Base-by-base conservation (phyloP, 1,140 invertebrate genomes). In the Lordiphosa mommai region DNA sequence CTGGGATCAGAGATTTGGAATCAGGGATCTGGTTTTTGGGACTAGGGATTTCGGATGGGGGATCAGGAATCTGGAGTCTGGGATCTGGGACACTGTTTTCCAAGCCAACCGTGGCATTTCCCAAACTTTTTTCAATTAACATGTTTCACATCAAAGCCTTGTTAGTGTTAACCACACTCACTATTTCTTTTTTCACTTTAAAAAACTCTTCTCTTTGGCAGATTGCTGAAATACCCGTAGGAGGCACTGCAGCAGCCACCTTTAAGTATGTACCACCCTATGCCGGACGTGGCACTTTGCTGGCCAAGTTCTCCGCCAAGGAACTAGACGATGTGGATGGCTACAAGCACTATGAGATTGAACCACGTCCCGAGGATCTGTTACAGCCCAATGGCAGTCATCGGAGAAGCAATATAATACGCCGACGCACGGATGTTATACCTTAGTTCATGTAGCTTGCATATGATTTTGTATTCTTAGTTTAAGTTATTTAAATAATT, bases 251-350 rank as follows among this genome's bases (percentile, higher is more conserved):
- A 0, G 91, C 91, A 43, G 93, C 93, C 2, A 90, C 91, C 3
- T 95, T 96, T 60, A 93, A 92, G 56, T 91, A 96, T 65, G 92
- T 90, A 0, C 95, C 96, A 2, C 92, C 91, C 1, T 91, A 92
- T 72, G 91, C 91, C 0, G 96, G 96, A 1, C 92, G 92, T 12
- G 92, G 93, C 57, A 94, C 94, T 2, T 92, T 97, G 56, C 91
- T 93, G 20, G 94, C 93, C 0, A 96, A 96, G 84, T 97, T 97
- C 86, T 91, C 91, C 36, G 95, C 94, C 3, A 94, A 93, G 57
- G 94, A 97, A 87, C 89, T 97, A 36, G 92, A 93, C 33, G 96
- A 96, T 84, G 94, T 96, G 1, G 95, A 96, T 77, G 96, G 96
- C 5, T 96, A 94, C 88, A 76, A 93, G 9, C 92, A 92, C 38